Conservation (phyloP, 2,797 vertebrate genomes). For the Nannoperca australis region DNA sequence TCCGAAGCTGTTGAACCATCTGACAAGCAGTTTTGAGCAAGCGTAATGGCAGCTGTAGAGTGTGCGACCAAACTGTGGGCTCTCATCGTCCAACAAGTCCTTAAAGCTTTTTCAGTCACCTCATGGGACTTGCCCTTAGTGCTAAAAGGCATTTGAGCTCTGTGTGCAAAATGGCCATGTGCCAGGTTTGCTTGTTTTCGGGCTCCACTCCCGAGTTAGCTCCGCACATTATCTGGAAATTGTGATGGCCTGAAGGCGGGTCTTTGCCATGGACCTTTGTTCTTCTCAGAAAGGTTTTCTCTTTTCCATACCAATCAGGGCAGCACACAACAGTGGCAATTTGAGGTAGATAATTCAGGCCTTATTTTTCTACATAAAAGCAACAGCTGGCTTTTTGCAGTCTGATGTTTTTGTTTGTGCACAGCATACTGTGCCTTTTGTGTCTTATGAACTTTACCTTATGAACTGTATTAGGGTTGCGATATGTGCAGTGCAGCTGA, state of each 20-base stretch:
- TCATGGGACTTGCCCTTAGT: conserved; percentile 1
- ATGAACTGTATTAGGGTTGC: neutral
- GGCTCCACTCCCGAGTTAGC: conserved; percentile 49
- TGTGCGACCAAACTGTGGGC: conserved; percentile 17
- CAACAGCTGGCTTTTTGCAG: conserved; percentile 24
- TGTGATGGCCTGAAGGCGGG: conserved; percentile 40
- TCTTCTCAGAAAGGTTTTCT: conserved; percentile 48
- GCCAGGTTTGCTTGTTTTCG: conserved; percentile 53
- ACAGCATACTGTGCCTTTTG: neutral
- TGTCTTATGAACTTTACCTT: conserved; percentile 6
- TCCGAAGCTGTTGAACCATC: neutral
- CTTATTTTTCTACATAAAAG: conserved; percentile 50
- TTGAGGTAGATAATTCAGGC: conserved; percentile 36
- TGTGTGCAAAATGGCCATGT: conserved; percentile 31
- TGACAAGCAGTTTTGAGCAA: neutral
- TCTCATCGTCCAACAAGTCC: conserved; percentile 17
- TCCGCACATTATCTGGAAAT: conserved; percentile 38
- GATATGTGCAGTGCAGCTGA: neutral
- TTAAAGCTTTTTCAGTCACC: conserved; percentile 19
- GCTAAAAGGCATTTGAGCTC: conserved; percentile 34
- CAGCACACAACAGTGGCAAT: conserved; percentile 34
- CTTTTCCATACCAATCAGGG: conserved; percentile 50
- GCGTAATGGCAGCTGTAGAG: neutral
- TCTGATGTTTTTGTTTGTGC: conserved; percentile 30
- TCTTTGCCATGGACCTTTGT: conserved; percentile 56